Evolutionary conservation across 2,797 vertebrate species (phyloP).

Genomic region (Okamejei kenojei): DNA sequence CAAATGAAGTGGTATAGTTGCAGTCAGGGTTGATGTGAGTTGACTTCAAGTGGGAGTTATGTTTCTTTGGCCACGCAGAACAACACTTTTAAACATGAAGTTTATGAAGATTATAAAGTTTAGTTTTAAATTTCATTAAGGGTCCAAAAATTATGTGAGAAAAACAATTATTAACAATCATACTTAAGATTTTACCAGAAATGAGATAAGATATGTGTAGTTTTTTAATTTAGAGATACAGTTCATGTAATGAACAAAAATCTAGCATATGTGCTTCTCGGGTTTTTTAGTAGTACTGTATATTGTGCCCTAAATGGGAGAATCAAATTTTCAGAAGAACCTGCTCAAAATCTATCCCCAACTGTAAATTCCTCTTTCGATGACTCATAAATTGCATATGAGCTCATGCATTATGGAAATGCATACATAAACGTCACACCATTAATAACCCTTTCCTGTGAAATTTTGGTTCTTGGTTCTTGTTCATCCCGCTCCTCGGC

Average conservation of each 20-base stretch:
- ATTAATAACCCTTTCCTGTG: neutral
- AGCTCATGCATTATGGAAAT: neutral
- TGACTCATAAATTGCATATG: neutral
- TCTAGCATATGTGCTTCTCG: neutral
- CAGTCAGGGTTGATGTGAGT: neutral
- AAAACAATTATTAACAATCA: neutral
- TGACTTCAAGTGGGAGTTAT: neutral
- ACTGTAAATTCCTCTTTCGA: neutral
- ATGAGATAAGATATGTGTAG: neutral
- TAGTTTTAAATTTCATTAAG: neutral
- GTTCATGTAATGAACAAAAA: neutral
- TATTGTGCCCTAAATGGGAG: neutral
- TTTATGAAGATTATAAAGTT: no score
- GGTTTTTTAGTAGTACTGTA: neutral
- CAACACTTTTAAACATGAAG: neutral
- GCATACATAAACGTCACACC: neutral
- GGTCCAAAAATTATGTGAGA: neutral
- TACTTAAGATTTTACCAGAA: neutral
- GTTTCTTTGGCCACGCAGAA: neutral
- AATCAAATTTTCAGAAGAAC: neutral
- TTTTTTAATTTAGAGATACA: no score
- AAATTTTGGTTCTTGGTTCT: neutral
- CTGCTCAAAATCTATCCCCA: neutral
- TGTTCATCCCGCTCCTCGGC: neutral
- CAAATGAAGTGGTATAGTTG: neutral